Percentiles rank a stretch among this genome's conserved stretches.
These are phyloP conservation scores for Alouatta palliata DNA, from an alignment of 2,113 vertebrate genomes.

Conservation along the genomic window DNA sequence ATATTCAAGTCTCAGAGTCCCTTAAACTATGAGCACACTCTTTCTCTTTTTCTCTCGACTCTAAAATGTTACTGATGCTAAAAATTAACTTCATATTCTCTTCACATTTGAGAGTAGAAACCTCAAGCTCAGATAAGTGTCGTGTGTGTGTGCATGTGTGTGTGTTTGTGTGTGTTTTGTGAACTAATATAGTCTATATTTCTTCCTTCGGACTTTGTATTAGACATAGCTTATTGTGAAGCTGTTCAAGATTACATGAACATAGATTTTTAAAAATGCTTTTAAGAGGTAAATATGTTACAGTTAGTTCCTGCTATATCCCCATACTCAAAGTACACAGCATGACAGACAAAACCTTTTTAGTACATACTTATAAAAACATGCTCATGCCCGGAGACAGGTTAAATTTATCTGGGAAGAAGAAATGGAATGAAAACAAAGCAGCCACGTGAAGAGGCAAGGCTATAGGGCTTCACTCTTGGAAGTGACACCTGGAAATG, in stretches of 20 bases:
- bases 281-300: neutral
- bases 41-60: neutral
- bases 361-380: neutral
- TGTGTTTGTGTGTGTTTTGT: neutral
- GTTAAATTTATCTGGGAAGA: neutral
- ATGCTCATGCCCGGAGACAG: neutral
- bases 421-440: neutral
- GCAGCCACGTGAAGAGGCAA: neutral
- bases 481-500: neutral
- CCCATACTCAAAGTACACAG: neutral
- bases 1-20: neutral
- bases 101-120: neutral
- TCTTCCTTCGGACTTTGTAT: neutral
- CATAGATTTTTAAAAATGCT: neutral
- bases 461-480: neutral
- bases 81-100: neutral
- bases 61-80: neutral
- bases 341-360: neutral
- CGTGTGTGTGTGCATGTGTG: neutral
- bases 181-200: neutral
- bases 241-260: neutral
- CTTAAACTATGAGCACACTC: neutral
- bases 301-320: neutral
- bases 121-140: neutral
- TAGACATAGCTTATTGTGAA: neutral